Percentiles rank a stretch among this genome's conserved stretches.
phyloP scores from a whole-genome alignment of 1,140 invertebrate species.

The Halesus radiatus region DNA sequence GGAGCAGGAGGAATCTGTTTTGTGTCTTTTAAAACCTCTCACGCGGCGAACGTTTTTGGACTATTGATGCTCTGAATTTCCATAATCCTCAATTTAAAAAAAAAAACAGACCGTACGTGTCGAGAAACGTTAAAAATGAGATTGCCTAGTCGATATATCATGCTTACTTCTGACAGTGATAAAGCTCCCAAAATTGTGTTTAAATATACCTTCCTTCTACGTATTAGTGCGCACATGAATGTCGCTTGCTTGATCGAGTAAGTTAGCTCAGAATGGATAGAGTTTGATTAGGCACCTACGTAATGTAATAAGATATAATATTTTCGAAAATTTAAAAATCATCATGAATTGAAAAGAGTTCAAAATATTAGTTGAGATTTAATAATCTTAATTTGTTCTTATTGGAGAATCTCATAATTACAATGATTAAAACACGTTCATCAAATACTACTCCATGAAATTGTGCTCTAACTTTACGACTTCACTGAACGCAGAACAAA shows the following conservation, averaged over 20 bases:
- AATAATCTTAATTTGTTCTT: too few relatives aligned
- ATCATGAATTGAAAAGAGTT: too few relatives aligned
- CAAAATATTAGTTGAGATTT: too few relatives aligned
- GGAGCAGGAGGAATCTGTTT: neutral
- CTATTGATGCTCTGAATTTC: conserved; percentile 12
- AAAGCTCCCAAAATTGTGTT: neutral
- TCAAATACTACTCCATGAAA: too few relatives aligned
- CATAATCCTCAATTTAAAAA: conserved; percentile 15
- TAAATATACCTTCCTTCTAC: neutral
- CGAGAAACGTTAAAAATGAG: conserved; percentile 18
- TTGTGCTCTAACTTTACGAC: neutral
- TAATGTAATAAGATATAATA: too few relatives aligned
- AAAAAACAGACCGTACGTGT: conserved; percentile 21
- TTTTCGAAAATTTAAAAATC: too few relatives aligned
- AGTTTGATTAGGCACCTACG: too few relatives aligned
- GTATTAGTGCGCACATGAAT: too few relatives aligned
- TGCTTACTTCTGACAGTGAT: conserved; percentile 13
- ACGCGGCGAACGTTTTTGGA: neutral
- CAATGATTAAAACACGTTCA: too few relatives aligned
- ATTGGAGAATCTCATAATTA: too few relatives aligned
- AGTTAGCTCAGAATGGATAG: too few relatives aligned
- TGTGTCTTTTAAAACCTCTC: conserved; percentile 7
- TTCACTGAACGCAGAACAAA: conserved; percentile 1
- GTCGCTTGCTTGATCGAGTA: too few relatives aligned
- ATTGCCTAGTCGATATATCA: conserved; percentile 11